A percentile compares a stretch with the other conserved stretches of the same genome.
Conservation (phyloP, 2,888 invertebrate species). For the Drosophila anomalipes region DNA sequence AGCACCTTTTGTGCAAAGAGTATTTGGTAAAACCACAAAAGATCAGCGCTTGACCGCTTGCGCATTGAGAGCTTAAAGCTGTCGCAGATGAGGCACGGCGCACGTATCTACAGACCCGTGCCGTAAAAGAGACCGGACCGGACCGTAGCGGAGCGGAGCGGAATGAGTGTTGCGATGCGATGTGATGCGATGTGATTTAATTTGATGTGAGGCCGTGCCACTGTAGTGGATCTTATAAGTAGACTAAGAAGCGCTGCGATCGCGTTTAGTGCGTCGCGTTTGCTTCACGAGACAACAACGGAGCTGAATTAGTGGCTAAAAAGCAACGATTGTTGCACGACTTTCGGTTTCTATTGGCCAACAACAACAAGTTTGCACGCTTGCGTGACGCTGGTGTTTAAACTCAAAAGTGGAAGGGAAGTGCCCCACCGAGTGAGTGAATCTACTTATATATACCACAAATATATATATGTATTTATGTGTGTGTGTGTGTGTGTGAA, state of each 20-base stretch:
- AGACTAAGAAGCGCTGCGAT: conserved; percentile 69
- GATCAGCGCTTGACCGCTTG: conserved; percentile 7
- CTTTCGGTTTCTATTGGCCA: conserved; percentile 51
- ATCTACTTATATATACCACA: conserved; percentile 4
- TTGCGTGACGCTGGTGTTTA: conserved; percentile 54
- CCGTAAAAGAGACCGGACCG: conserved; percentile 10
- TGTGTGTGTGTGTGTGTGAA: conserved; percentile 8
- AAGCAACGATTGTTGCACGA: conserved; percentile 22
- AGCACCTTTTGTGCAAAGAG: not conserved
- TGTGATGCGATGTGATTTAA: not conserved
- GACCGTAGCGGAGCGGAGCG: conserved; percentile 16
- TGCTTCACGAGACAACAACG: conserved; percentile 57
- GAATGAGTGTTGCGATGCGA: conserved; percentile 4
- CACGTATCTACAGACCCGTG: conserved; percentile 14
- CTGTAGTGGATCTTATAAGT: conserved; percentile 71
- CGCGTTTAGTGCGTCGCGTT: conserved; percentile 78
- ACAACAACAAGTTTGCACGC: conserved; percentile 46
- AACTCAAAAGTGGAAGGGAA: conserved; percentile 23
- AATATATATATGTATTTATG: not conserved
- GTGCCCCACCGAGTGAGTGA: conserved; percentile 40
- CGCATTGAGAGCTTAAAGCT: conserved; percentile 12
- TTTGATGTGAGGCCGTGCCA: conserved; percentile 6
- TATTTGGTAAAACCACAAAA: conserved; percentile 1
- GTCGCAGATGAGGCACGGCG: not conserved
- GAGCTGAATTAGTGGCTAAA: conserved; percentile 14